Conservation (phyloP, 1,140 invertebrate genomes). For the Nilaparvata lugens region DNA sequence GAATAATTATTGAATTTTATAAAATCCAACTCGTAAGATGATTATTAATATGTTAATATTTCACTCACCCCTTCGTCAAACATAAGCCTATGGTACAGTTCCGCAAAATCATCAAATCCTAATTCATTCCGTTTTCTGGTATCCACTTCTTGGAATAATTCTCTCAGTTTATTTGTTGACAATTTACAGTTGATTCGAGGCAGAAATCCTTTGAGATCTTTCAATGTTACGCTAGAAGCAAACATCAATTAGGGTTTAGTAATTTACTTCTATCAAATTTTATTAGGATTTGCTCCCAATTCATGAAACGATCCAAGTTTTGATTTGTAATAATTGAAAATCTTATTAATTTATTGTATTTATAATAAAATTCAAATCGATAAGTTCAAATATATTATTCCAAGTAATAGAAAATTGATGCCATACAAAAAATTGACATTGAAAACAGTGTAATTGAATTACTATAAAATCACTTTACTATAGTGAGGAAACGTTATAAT, state of each 20-base stretch:
- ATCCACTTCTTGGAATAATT: conserved; percentile 79
- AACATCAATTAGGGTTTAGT: conserved; percentile 18
- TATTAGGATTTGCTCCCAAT: not conserved
- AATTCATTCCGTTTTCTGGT: conserved; percentile 67
- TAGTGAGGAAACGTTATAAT: too few species aligned
- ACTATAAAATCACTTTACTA: too few species aligned
- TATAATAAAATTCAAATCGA: too few species aligned
- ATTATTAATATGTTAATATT: not conserved
- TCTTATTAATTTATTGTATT: too few species aligned
- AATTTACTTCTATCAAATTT: not conserved
- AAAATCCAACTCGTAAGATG: too few species aligned
- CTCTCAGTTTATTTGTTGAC: conserved; percentile 68
- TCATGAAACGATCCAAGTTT: too few species aligned
- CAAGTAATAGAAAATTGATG: too few species aligned
- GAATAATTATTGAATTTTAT: too few species aligned
- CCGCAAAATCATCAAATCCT: conserved; percentile 83
- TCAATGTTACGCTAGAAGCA: conserved; percentile 66
- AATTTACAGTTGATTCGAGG: conserved; percentile 87
- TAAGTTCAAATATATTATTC: too few species aligned
- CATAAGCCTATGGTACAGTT: conserved; percentile 77
- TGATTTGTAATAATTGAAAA: too few species aligned
- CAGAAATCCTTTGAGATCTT: conserved; percentile 86
- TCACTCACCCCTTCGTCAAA: conserved; percentile 61
- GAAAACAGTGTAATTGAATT: too few species aligned
- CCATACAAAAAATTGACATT: too few species aligned